Base-by-base conservation (phyloP, 2,113 vertebrate genomes). In the Mesoclemmys tuberculata region DNA sequence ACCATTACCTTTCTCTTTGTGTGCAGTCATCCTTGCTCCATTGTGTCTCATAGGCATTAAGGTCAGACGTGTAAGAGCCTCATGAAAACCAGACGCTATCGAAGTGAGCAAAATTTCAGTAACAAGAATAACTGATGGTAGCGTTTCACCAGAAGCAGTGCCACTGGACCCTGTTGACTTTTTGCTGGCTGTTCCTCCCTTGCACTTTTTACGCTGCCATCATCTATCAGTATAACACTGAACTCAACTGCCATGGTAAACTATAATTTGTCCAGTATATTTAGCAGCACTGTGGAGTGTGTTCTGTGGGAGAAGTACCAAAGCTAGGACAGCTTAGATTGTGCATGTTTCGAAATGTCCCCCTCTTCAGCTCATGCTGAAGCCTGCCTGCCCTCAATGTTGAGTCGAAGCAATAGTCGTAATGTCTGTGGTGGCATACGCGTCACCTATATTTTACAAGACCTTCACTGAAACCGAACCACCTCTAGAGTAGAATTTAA, bases 311-410 rank as follows among this genome's bases (percentile, higher is more conserved):
- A 35, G 11, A 64, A 29, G 27, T 58, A 38, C 29, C 7, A 12
- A 58, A 79, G 52, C 5, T 71, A 41, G 75, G 68, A 80, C 1
- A 0, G 82, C 81, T 61, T 9, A 4, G 0, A 0, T 54, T 54
- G 55, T 87, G 19, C 0, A 0, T 87, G n/a, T 64, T 41, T 87
- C 46, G 88, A 81, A 80, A 48, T 86, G 68, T 22, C 18, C 35
- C 1, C 56, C 27, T 12, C 56, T 58, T 58, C 27, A 11, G 4
- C 77, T 41, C 29, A 55, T 44, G 22, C 44, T 7, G 85, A 44
- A 93, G 41, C 49, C 81, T 0, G 0, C 1, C 31, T 52, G 77
- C 38, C 12, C 52, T 87, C 46, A 38, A 58, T 0, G 0, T 5
- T n/a, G 84, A 56, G 52, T 46, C 2, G 0, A 89, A 90, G 91